These are phyloP conservation scores for Crossoptilon crossoptilon DNA, from an alignment of 2,797 vertebrate genomes.

Conservation along the genomic window DNA sequence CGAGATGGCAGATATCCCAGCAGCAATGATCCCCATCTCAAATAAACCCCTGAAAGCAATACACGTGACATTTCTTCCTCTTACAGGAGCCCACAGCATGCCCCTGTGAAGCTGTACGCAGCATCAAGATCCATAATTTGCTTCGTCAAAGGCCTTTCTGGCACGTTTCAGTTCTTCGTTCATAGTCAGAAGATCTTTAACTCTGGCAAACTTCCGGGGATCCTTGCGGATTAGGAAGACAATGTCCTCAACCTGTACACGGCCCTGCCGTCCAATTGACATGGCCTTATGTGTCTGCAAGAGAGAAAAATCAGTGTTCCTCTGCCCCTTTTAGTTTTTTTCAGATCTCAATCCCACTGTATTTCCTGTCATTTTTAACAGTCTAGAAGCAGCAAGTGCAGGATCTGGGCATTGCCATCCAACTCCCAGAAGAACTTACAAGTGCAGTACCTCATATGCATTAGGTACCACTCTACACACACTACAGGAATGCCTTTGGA, in stretches of 20 bases:
- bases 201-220: conserved; percentile 94
- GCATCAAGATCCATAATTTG: conserved; percentile 93
- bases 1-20: neutral
- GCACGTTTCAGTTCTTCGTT: conserved; percentile 98
- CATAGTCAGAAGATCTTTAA: conserved; percentile 98
- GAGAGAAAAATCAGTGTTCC: neutral
- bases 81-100: neutral
- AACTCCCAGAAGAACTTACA: neutral
- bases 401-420: neutral
- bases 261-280: conserved; percentile 96
- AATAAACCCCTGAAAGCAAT: neutral
- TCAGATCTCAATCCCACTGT: neutral
- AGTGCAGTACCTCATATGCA: neutral
- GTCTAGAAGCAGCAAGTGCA: neutral
- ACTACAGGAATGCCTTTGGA: neutral
- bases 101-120: neutral
- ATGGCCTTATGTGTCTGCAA: conserved; percentile 95
- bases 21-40: neutral
- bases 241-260: conserved; percentile 98
- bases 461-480: accelerated
- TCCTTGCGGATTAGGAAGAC: conserved; percentile 98
- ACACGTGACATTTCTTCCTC: accelerated
- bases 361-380: neutral
- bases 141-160: conserved; percentile 96
- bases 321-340: neutral